Conservation (phyloP, 1,140 invertebrate genomes). For the Bombus soroeensis region DNA sequence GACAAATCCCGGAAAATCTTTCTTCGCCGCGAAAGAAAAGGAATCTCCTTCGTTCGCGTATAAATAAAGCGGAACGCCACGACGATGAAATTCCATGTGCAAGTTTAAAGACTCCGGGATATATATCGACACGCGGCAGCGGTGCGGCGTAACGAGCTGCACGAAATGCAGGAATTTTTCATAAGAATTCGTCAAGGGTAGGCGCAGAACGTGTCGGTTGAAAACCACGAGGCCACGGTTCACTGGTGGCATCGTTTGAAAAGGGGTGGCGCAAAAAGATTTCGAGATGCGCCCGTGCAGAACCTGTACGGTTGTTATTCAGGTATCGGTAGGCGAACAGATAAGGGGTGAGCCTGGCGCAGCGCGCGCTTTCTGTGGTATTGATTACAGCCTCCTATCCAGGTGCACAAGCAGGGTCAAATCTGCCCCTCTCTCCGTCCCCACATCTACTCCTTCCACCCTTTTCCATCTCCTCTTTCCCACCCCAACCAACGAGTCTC, state of each 20-base stretch:
- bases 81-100: slow-evolving; percentile 1
- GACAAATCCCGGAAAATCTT: not conserved
- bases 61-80: not conserved
- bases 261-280: not conserved
- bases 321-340: slow-evolving; percentile 66
- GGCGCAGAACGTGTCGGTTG: not conserved
- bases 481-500: slow-evolving; percentile 25
- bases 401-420: slow-evolving; percentile 78
- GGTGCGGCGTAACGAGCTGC: not conserved
- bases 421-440: slow-evolving; percentile 63
- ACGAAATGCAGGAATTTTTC: not conserved
- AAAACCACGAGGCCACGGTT: not conserved
- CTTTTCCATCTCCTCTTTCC: slow-evolving; percentile 52
- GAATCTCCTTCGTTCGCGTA: not conserved
- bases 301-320: slow-evolving; percentile 56
- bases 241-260: not conserved
- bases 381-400: slow-evolving; percentile 79
- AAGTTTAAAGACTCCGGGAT: not conserved
- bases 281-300: not conserved
- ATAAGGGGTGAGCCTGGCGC: slow-evolving; percentile 72
- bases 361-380: slow-evolving; percentile 76
- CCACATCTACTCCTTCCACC: slow-evolving; percentile 50
- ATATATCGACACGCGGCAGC: not conserved
- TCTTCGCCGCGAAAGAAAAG: not conserved
- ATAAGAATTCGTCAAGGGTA: not conserved